Base-by-base conservation (phyloP, 2,113 vertebrate genomes). In the Cranoglanis bouderius region DNA sequence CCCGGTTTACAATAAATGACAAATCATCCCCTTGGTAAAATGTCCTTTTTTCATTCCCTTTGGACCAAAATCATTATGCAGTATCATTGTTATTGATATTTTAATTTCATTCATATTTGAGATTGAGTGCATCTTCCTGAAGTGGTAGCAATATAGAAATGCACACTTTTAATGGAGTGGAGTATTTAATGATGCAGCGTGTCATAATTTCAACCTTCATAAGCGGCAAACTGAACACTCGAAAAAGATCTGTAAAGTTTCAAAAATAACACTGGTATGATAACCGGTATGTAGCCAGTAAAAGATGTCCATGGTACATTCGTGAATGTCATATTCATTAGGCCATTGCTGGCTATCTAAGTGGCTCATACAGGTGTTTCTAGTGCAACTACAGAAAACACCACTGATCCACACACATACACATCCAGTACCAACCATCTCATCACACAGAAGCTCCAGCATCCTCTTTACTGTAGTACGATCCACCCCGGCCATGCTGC, bases 401-500 rank as follows among this genome's bases (percentile, higher is more conserved):
- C 49, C 59, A 51, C 3, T 38, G 35, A 55, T 63, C 61, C 38
- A 81, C 65, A 87, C 9, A 85, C 55, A 67, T 16, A 51, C 57
- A 67, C 12, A 29, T 35, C 38, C 55, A 24, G 0, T 19, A 82
- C 96, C 95, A 90, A 98, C 97, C 94, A 93, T 93, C 87, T 97
- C 96, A 0, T 97, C 95, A 63, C 95, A 97, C 88, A 97, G 92
- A 6, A 96, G 92, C 90, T 96, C 95, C 91, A 96, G 90, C 86
- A 97, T 91, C 86, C 87, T 92, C 82, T 93, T 96, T 85, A 96
- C 85, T 0, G 93, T 95, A 72, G 91, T 92, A 0, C 55, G 65
- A 0, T 95, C 93, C 78, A 96, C 26, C 80, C 61, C 91, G 85
- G 75, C 72, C 81, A 0, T 91, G 90, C 40, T 94, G 85, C 32